phyloP scores from a whole-genome alignment of 2,888 invertebrate genomes.

The Scotopteryx bipunctaria region DNA sequence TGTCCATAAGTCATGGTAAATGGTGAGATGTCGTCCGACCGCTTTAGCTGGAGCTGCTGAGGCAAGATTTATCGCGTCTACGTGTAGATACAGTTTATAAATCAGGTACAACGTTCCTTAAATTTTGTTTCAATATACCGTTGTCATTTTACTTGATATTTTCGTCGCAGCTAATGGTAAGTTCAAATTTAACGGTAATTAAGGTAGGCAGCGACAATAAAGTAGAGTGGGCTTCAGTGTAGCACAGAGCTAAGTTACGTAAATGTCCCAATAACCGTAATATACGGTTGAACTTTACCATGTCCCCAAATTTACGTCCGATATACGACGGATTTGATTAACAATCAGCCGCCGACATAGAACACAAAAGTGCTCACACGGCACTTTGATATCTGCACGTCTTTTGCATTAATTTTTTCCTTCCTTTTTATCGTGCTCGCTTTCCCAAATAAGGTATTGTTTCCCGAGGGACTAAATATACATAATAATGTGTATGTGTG shows the following conservation, averaged over 20 bases:
- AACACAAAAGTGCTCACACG: constrained; percentile 27
- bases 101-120: constrained; percentile 39
- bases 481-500: constrained; percentile 25
- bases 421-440: constrained; percentile 24
- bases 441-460: constrained; percentile 33
- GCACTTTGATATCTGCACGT: constrained; percentile 17
- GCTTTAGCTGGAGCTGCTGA: constrained; percentile 57
- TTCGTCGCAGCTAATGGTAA: constrained; percentile 24
- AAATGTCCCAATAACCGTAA: constrained; percentile 41
- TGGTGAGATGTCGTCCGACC: constrained; percentile 53
- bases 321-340: constrained; percentile 46
- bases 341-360: constrained; percentile 41
- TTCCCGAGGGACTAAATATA: constrained; percentile 28
- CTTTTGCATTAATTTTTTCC: constrained; percentile 30
- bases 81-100: constrained; percentile 60
- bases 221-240: constrained; percentile 30
- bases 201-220: constrained; percentile 35
- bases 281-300: constrained; percentile 44
- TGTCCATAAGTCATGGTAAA: constrained; percentile 60
- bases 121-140: constrained; percentile 33
- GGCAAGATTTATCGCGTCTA: constrained; percentile 58
- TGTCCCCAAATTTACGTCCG: constrained; percentile 38
- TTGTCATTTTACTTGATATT: constrained; percentile 16
- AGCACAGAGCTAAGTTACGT: constrained; percentile 34
- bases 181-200: constrained; percentile 43